phyloP scores from a whole-genome alignment of 2,113 vertebrate genomes.

The Romanogobio albipinnatus region DNA sequence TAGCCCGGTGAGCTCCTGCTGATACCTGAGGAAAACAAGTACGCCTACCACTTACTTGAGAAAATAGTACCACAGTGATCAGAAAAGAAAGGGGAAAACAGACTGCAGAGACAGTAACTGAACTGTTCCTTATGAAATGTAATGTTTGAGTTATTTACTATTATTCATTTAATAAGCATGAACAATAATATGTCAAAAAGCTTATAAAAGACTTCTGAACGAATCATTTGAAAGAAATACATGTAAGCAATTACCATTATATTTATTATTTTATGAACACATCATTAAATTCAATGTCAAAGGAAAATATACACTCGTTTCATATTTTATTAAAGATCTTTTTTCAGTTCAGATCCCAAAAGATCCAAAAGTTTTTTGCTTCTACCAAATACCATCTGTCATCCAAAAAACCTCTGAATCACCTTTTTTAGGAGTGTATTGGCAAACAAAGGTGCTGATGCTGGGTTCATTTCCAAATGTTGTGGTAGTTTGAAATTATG shows the following conservation, averaged over 20 bases:
- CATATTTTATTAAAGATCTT: not conserved
- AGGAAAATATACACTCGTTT: not conserved
- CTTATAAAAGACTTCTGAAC: not conserved
- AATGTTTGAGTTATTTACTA: not conserved
- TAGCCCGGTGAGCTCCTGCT: too few species aligned
- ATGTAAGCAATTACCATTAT: not conserved
- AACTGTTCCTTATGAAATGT: not conserved
- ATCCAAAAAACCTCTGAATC: not conserved
- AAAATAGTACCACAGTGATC: not conserved
- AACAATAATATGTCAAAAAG: not conserved
- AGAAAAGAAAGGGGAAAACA: not conserved
- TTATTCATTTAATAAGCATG: not conserved
- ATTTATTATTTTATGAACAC: not conserved
- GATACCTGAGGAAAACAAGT: not conserved
- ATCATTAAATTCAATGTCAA: not conserved
- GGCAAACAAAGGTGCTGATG: slow-evolving; percentile 19
- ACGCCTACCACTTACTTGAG: too few species aligned
- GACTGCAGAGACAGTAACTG: not conserved
- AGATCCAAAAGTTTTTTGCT: not conserved
- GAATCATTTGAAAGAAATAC: not conserved
- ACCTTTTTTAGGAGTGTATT: not conserved
- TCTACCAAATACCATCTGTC: not conserved
- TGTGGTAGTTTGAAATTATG: not conserved
- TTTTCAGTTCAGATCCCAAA: not conserved
- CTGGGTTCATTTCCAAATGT: not conserved